phyloP scores from a whole-genome alignment of 2,113 vertebrate species.

The Coryphaenoides rupestris region DNA sequence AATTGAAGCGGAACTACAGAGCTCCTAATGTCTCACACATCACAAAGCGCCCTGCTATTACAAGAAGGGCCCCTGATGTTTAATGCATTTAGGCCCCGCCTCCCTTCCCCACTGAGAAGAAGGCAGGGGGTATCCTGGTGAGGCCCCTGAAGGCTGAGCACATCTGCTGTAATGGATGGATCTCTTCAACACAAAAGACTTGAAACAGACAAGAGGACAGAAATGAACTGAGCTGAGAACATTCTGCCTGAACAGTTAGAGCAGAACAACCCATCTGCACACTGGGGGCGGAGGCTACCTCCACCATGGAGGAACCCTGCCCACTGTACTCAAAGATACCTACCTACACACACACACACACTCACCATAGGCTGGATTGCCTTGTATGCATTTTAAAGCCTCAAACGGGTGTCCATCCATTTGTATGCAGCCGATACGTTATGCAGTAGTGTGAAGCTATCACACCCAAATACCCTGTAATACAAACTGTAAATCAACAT shows the following conservation, averaged over 20 bases:
- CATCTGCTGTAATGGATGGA: no score
- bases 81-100: no score
- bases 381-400: not conserved
- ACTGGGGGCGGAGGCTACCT: not conserved
- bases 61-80: not conserved
- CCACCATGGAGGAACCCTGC: not conserved
- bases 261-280: not conserved
- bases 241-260: not conserved
- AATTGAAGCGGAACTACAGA: not conserved
- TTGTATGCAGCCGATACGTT: constrained; percentile 19
- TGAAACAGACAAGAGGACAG: not conserved
- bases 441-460: constrained; percentile 16
- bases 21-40: not conserved
- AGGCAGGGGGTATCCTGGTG: not conserved
- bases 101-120: no score
- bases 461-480: constrained; percentile 33
- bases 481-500: constrained; percentile 38
- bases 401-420: constrained; percentile 15
- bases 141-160: not conserved
- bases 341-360: not conserved
- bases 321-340: not conserved
- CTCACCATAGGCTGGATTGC: not conserved
- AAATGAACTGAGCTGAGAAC: not conserved
- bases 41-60: no score
- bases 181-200: not conserved